These are phyloP conservation scores for Sciurus vulgaris DNA, from an alignment of 2,797 vertebrate genomes.

Conservation along the genomic window DNA sequence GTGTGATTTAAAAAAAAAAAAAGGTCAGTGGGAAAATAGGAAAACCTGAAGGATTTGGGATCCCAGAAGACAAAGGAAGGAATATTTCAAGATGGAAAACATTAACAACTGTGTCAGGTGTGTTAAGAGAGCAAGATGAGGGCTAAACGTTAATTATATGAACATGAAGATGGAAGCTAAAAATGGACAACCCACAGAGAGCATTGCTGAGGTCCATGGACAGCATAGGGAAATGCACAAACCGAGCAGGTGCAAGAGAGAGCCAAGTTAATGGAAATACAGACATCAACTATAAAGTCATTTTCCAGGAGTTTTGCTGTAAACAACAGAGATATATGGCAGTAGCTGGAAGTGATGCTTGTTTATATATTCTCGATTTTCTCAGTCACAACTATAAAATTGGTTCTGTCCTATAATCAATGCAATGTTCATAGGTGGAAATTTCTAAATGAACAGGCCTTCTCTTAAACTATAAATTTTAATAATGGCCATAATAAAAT, in stretches of 20 bases:
- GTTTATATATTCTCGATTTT: neutral
- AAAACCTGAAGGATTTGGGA: neutral
- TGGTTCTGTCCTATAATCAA: neutral
- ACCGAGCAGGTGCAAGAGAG: neutral
- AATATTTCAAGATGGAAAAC: constrained; percentile 17
- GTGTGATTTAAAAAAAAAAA: neutral
- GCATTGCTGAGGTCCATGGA: accelerated
- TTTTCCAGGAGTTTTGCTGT: neutral
- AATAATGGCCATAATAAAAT: constrained; percentile 60
- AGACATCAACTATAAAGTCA: neutral
- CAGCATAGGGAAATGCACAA: too few species aligned
- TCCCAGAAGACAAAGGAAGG: neutral
- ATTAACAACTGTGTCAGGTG: neutral
- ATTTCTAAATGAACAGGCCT: neutral
- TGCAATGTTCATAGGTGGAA: neutral
- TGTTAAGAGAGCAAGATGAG: neutral
- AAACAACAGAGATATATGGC: neutral
- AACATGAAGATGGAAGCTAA: neutral
- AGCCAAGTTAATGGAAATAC: neutral
- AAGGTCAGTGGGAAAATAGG: neutral
- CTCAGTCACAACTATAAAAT: neutral
- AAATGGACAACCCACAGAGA: neutral
- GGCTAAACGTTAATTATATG: neutral
- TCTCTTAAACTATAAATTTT: constrained; percentile 64
- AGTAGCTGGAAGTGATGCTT: neutral